Conservation (phyloP, 2,797 vertebrate genomes). For the Meriones psammophilus region DNA sequence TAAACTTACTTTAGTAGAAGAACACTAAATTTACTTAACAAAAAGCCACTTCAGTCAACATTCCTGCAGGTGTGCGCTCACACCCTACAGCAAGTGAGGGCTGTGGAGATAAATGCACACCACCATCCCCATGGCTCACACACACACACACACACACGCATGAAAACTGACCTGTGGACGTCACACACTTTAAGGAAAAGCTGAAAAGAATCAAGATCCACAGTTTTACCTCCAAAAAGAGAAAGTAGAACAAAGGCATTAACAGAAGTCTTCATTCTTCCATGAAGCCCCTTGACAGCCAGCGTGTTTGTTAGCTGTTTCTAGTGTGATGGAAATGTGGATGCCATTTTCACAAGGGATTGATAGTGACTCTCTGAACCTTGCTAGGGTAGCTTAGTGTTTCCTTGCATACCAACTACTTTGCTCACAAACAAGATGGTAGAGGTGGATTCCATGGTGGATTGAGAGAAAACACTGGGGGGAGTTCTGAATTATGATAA, state of each 20-base stretch:
- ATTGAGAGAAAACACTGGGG: slow-evolving; percentile 76
- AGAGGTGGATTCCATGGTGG: slow-evolving; percentile 13
- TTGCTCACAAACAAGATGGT: slow-evolving; percentile 76
- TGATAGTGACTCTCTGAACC: not conserved
- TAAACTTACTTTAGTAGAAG: not conserved
- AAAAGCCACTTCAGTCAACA: not conserved
- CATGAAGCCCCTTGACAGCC: not conserved
- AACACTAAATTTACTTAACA: not conserved
- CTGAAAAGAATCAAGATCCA: not conserved
- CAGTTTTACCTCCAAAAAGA: not conserved
- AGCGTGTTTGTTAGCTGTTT: not conserved
- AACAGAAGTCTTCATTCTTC: slow-evolving; percentile 53
- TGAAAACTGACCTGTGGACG: not conserved
- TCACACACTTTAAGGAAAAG: not conserved
- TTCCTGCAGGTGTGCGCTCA: not conserved
- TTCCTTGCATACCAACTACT: slow-evolving; percentile 68
- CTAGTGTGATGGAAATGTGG: not conserved
- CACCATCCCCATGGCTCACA: not conserved
- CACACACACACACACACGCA: not conserved
- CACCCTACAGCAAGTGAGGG: not conserved
- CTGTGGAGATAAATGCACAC: not conserved
- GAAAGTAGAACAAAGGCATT: not conserved
- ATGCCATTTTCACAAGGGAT: slow-evolving; percentile 46
- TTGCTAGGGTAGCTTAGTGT: not conserved
- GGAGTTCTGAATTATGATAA: slow-evolving; percentile 81